Conservation (phyloP, 2,113 vertebrate species). For the Dissostichus mawsoni region DNA sequence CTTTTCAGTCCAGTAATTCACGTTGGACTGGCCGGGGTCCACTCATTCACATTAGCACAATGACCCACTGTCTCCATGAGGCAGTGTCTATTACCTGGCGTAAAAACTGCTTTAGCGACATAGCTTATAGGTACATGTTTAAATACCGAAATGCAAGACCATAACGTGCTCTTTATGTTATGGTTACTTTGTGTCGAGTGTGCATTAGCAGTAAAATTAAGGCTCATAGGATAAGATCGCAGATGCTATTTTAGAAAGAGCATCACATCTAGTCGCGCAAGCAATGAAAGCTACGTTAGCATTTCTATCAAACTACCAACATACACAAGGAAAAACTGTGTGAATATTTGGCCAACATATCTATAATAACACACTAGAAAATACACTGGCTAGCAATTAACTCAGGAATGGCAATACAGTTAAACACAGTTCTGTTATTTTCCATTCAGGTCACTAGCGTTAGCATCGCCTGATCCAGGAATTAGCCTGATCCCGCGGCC, state of each 20-base stretch:
- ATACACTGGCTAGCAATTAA: background rate
- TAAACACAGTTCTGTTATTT: constrained; percentile 45
- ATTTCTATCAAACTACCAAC: background rate
- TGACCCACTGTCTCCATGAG: constrained; percentile 70
- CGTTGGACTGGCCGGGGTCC: constrained; percentile 65
- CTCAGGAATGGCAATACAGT: background rate
- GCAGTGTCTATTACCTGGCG: constrained; percentile 57
- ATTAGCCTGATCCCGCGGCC: constrained; percentile 77
- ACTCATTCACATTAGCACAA: constrained; percentile 76
- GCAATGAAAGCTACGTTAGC: constrained; percentile 43
- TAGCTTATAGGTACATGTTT: background rate
- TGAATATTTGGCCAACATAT: accelerated
- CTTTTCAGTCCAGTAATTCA: constrained; percentile 59
- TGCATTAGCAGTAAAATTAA: background rate
- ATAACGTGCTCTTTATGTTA: accelerated
- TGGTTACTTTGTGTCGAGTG: background rate
- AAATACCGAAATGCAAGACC: background rate
- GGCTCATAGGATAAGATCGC: background rate
- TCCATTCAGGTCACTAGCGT: constrained; percentile 54
- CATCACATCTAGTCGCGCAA: constrained; percentile 60
- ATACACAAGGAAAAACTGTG: accelerated
- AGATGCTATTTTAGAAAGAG: constrained; percentile 15
- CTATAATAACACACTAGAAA: accelerated
- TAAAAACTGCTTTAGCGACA: constrained; percentile 37
- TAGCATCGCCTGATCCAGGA: constrained; percentile 55